Base-by-base conservation (phyloP, 1,140 invertebrate genomes). In the Drosophila tsacasi region DNA sequence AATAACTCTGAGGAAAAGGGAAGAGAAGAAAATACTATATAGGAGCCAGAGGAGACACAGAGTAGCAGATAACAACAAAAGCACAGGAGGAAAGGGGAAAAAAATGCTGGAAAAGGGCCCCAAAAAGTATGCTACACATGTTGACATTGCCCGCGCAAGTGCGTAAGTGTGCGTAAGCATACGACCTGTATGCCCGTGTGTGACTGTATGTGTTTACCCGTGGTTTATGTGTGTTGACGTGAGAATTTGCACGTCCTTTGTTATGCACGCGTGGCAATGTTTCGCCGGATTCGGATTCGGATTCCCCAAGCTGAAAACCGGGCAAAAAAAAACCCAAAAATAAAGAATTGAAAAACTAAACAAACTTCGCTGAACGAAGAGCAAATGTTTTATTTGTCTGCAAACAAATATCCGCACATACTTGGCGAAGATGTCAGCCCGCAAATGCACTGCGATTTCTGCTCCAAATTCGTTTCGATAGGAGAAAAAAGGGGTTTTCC, bases 241-340 rank as follows among this genome's bases (percentile, higher is more conserved):
- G 84, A 90, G 78, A 84, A 85, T 90, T 90, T 90, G 82, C 85
- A 85, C 85, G 85, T 90, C 81, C 81, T 82, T 81, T 87, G 83
- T 89, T 90, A 83, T 90, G 78, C 82, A 90, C 83, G 85, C 86
- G 85, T 90, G 85, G 85, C 84, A 85, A 85, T 90, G 85, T 80
- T 81, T 80, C 82, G 55, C 55, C 47, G 55, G 55, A 60, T 68
- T 57, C 47, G 55, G 55, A 60, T 68, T 57, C 40, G 40, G 63
- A 61, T 67, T 55, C 54, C 54, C 57, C 21, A 39, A 44, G 7
- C 17, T 10, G 17, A 39, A 64, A 65, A 32, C 69, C 69, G 32
- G 30, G 19, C 6, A 15, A 46, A 40, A n/a, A 8, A 42, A 42
- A 42, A 10, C n/a, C n/a, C n/a, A n/a, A 37, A 73, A 73, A 77